Conservation (phyloP, 2,888 invertebrate species). For the Glaucopsyche alexis region DNA sequence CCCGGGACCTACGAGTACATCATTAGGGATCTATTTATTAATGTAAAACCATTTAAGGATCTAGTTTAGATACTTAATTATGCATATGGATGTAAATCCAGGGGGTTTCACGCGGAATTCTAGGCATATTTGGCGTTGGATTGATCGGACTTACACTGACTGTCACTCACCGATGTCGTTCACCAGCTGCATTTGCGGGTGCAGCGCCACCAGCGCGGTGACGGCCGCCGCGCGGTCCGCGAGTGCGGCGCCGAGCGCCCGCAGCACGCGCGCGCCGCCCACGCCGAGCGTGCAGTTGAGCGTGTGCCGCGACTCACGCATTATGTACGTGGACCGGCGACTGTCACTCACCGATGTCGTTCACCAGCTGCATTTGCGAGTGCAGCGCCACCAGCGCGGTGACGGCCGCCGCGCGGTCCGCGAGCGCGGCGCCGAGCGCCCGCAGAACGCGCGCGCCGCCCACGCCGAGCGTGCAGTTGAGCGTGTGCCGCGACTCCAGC, state of each 20-base stretch:
- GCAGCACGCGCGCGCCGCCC: slow-evolving; percentile 79
- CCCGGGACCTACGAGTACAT: slow-evolving; percentile 65
- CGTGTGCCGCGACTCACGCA: no score
- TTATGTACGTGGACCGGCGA: slow-evolving; percentile 80
- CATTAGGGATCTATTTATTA: neutral
- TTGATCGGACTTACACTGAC: no score
- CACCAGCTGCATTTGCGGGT: slow-evolving; percentile 63
- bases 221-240: slow-evolving; percentile 63
- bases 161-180: slow-evolving; percentile 80
- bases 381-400: slow-evolving; percentile 57
- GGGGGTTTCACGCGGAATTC: no score
- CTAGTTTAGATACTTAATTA: no score
- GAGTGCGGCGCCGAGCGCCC: slow-evolving; percentile 54
- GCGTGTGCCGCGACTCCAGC: slow-evolving; percentile 82
- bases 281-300: slow-evolving; percentile 85
- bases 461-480: slow-evolving; percentile 85
- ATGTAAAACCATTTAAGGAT: neutral
- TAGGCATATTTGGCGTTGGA: no score
- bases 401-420: slow-evolving; percentile 63
- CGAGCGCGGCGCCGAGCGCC: slow-evolving; percentile 51
- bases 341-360: slow-evolving; percentile 80
- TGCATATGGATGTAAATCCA: no score
- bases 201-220: slow-evolving; percentile 55
- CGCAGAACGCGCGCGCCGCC: slow-evolving; percentile 80
- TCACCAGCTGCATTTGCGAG: slow-evolving; percentile 69